Percentiles rank a stretch among this genome's conserved stretches.
phyloP scores from a whole-genome alignment of 2,797 vertebrate species.

The Bradypodion ventrale region DNA sequence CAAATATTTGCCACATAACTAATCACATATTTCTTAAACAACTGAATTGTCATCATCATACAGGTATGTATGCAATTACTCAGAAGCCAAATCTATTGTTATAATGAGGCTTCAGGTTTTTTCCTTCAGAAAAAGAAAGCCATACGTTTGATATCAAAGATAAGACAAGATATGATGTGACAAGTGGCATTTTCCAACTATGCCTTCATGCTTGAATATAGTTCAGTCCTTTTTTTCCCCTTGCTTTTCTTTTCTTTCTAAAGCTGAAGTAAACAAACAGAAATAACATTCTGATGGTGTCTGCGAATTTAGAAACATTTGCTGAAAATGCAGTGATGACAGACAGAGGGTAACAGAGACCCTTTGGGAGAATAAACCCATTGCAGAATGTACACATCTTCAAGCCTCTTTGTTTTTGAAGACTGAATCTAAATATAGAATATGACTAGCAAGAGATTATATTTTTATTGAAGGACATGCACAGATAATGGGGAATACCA shows the following conservation, averaged over 20 bases:
- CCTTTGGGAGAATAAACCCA: conserved; percentile 19
- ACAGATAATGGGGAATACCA: fast-evolving
- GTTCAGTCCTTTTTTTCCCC: conserved; percentile 1
- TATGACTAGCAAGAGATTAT: not conserved
- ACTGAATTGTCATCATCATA: not conserved
- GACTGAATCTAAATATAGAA: conserved; percentile 30
- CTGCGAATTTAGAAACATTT: conserved; percentile 51
- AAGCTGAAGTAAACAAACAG: conserved; percentile 29
- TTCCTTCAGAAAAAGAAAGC: conserved; percentile 7
- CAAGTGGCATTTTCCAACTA: conserved; percentile 6
- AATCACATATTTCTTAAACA: not conserved
- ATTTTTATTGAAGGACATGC: conserved; percentile 4
- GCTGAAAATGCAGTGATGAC: conserved; percentile 52
- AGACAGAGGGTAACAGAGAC: conserved; percentile 21
- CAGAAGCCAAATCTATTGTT: not conserved
- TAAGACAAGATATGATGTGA: not conserved
- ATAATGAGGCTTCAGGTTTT: not conserved
- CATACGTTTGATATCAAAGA: conserved; percentile 18
- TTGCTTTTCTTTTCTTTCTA: not conserved
- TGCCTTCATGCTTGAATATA: conserved; percentile 19
- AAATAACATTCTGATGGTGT: conserved; percentile 32
- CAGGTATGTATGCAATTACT: not conserved
- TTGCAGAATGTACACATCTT: conserved; percentile 15
- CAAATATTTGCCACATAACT: not conserved
- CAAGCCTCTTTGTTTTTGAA: conserved; percentile 18